A percentile compares a stretch with the other conserved stretches of the same genome.
These are phyloP conservation scores for Atta texana DNA, from an alignment of 1,140 invertebrate species.

Conservation along the genomic window DNA sequence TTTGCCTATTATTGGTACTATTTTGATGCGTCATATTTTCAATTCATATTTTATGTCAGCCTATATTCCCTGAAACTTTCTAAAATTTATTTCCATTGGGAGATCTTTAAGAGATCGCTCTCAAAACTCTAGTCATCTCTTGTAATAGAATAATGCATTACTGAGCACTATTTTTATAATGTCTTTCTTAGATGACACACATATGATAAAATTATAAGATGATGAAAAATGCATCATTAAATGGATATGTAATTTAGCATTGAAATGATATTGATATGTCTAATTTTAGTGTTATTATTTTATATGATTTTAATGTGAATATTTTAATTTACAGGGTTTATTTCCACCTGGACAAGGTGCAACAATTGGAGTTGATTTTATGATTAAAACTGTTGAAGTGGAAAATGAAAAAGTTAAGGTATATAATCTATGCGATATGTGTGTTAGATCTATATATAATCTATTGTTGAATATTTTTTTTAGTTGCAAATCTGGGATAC, in stretches of 20 bases:
- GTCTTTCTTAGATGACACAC: background rate
- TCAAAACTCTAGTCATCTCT: background rate
- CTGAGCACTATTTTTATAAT: background rate
- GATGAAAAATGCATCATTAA: background rate
- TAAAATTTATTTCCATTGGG: background rate
- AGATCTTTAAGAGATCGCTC: background rate
- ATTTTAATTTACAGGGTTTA: conserved; percentile 89
- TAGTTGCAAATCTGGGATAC: conserved; percentile 99
- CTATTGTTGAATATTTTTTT: conserved; percentile 74
- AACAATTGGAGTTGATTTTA: conserved; percentile 99
- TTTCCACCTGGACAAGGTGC: conserved; percentile 99
- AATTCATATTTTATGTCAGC: background rate
- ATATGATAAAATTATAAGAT: background rate
- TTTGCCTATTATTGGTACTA: background rate
- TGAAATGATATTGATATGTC: background rate
- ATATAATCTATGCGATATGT: conserved; percentile 69
- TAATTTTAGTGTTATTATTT: too few species aligned
- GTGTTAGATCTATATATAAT: conserved; percentile 1
- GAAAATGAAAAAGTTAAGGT: conserved; percentile 99
- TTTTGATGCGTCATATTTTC: background rate
- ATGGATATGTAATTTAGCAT: background rate
- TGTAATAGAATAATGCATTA: conserved; percentile 11
- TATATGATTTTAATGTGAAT: background rate
- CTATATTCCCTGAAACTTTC: background rate
- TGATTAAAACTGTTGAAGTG: conserved; percentile 99